Conservation (phyloP, 2,888 invertebrate species). For the Dicyrtomina minuta region DNA sequence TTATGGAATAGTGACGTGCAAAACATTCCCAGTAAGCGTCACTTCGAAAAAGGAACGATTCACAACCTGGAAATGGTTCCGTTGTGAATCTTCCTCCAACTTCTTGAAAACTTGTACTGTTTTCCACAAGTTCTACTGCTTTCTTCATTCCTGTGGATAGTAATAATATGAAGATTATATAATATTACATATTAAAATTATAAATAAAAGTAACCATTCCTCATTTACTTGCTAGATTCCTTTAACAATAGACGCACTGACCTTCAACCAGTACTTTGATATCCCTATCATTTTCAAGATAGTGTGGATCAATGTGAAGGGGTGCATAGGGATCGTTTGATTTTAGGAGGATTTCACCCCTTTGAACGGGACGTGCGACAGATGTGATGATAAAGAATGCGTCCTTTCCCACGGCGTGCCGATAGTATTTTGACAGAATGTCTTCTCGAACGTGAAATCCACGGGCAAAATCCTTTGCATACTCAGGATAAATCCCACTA, state of each 20-base stretch:
- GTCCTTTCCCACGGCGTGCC: slow-evolving; percentile 42
- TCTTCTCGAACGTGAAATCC: slow-evolving; percentile 41
- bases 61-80: slow-evolving; percentile 41
- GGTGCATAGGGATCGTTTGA: slow-evolving; percentile 38
- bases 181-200: too few species aligned
- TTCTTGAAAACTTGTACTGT: slow-evolving; percentile 38
- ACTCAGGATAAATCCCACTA: slow-evolving; percentile 36
- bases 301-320: slow-evolving; percentile 49
- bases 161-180: too few species aligned
- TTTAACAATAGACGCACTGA: neutral
- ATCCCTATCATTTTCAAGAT: slow-evolving; percentile 45
- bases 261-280: slow-evolving; percentile 45
- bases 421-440: slow-evolving; percentile 42
- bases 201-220: too few species aligned
- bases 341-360: slow-evolving; percentile 40
- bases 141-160: slow-evolving; percentile 34
- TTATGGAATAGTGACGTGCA: slow-evolving; percentile 40
- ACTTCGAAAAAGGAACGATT: slow-evolving; percentile 34
- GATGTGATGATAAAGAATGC: slow-evolving; percentile 48
- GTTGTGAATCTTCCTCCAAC: slow-evolving; percentile 35
- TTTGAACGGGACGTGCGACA: slow-evolving; percentile 39
- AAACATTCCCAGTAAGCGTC: slow-evolving; percentile 47
- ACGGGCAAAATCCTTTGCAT: slow-evolving; percentile 42
- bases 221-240: too few species aligned
- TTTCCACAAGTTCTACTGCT: slow-evolving; percentile 39